A percentile compares a stretch with the other conserved stretches of the same genome.
phyloP scores from a whole-genome alignment of 2,797 vertebrate genomes.

The Macropodus opercularis region DNA sequence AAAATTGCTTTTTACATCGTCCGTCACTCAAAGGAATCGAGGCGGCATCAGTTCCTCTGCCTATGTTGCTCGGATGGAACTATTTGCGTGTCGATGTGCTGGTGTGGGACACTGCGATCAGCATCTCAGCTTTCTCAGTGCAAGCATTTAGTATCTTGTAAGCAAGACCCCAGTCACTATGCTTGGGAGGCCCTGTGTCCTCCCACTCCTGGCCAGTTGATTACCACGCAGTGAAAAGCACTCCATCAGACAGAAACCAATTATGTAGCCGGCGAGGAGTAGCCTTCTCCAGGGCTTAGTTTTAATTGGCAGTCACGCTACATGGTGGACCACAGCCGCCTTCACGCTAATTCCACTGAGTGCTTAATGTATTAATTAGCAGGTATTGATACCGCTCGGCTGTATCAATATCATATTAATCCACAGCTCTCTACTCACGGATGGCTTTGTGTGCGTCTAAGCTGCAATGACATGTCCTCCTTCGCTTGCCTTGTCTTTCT shows the following conservation, averaged over 20 bases:
- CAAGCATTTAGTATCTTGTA: slow-evolving; percentile 26
- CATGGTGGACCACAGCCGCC: slow-evolving; percentile 54
- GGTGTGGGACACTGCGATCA: neutral
- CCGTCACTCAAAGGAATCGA: slow-evolving; percentile 17
- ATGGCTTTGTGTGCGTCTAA: slow-evolving; percentile 36
- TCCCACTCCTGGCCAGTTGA: slow-evolving; percentile 57
- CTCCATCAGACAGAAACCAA: slow-evolving; percentile 68
- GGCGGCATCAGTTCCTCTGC: slow-evolving; percentile 7
- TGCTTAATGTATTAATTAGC: slow-evolving; percentile 75
- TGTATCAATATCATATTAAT: slow-evolving; percentile 77
- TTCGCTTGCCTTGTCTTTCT: slow-evolving; percentile 9
- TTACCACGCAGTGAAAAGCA: slow-evolving; percentile 69
- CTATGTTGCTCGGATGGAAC: slow-evolving; percentile 8
- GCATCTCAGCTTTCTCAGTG: slow-evolving; percentile 26
- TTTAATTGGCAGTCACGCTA: slow-evolving; percentile 75
- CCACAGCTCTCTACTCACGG: slow-evolving; percentile 40
- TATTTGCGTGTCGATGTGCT: neutral
- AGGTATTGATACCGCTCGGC: slow-evolving; percentile 67
- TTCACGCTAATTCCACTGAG: slow-evolving; percentile 58
- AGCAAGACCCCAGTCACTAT: slow-evolving; percentile 33
- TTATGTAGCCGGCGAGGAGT: slow-evolving; percentile 60
- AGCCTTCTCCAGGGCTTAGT: slow-evolving; percentile 71
- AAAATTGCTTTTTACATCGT: neutral
- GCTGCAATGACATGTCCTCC: slow-evolving; percentile 26
- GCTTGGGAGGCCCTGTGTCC: slow-evolving; percentile 41